phyloP scores from a whole-genome alignment of 2,113 vertebrate species.

The Anguilla japonica region DNA sequence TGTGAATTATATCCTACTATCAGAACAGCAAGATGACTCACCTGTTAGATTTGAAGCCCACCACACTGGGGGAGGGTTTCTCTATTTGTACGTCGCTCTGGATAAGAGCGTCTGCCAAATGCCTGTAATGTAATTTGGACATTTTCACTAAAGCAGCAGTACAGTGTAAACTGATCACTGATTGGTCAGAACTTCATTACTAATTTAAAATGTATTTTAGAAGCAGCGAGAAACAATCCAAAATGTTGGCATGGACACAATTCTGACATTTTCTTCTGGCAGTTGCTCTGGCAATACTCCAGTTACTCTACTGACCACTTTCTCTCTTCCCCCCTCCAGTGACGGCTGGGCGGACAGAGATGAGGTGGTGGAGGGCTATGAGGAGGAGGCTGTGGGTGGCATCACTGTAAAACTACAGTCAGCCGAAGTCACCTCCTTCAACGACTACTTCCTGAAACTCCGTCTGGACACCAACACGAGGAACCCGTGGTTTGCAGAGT shows the following conservation, averaged over 20 bases:
- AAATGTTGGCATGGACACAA: not conserved
- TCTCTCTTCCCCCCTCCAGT: constrained; percentile 61
- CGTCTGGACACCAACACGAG: constrained; percentile 86
- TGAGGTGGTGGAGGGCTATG: constrained; percentile 96
- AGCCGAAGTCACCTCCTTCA: constrained; percentile 88
- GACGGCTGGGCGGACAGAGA: constrained; percentile 97
- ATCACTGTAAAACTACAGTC: constrained; percentile 95
- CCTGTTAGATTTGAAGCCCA: not conserved
- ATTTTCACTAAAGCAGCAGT: not conserved
- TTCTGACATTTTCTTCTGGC: no score
- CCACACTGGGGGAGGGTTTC: not conserved
- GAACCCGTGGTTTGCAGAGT: constrained; percentile 97
- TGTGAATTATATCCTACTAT: not conserved
- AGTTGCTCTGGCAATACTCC: no score
- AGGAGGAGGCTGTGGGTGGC: constrained; percentile 91
- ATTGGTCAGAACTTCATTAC: not conserved
- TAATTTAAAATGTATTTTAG: not conserved
- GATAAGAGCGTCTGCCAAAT: no score
- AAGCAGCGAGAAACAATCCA: no score
- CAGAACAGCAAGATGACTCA: not conserved
- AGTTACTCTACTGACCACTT: constrained; percentile 1
- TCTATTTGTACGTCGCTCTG: no score
- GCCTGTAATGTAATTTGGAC: no score
- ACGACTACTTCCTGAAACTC: constrained; percentile 90
- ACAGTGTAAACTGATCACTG: not conserved